A percentile compares a stretch with the other conserved stretches of the same genome.
These are phyloP conservation scores for Rhyacichthys aspro DNA, from an alignment of 2,797 vertebrate species.

Conservation along the genomic window DNA sequence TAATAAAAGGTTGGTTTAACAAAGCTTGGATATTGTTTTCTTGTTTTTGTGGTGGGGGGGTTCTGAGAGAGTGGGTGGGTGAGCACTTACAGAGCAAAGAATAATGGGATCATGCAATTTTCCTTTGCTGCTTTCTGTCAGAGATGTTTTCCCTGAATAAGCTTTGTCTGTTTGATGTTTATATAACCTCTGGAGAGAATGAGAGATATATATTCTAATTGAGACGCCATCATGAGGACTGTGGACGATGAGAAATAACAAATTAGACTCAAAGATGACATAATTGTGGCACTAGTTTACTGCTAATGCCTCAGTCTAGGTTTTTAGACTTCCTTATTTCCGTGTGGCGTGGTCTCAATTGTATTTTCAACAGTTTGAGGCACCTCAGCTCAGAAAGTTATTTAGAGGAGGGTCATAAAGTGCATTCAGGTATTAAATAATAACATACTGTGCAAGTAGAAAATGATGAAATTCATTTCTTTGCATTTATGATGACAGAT, in stretches of 20 bases:
- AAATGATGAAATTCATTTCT: background rate
- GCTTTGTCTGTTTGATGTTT: conserved; percentile 17
- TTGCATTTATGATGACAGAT: conserved; percentile 8
- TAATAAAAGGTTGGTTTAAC: conserved; percentile 24
- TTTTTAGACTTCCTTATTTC: too few relatives aligned
- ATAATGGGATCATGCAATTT: conserved; percentile 44
- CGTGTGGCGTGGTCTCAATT: too few relatives aligned
- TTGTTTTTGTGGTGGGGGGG: conserved; percentile 15
- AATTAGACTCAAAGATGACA: too few relatives aligned
- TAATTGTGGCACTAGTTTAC: too few relatives aligned
- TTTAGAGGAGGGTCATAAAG: conserved; percentile 9
- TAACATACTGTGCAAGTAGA: background rate
- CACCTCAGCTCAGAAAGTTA: background rate
- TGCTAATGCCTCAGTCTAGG: too few relatives aligned
- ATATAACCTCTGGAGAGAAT: conserved; percentile 10
- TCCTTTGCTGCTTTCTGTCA: conserved; percentile 29
- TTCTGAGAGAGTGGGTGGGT: conserved; percentile 16
- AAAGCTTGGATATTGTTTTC: background rate
- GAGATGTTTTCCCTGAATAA: conserved; percentile 18
- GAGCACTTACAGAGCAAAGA: conserved; percentile 35
- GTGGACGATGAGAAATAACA: too few relatives aligned
- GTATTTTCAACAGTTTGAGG: background rate
- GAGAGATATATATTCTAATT: background rate
- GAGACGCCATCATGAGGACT: background rate
- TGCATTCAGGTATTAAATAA: conserved; percentile 4